Percentiles rank a stretch among this genome's conserved stretches.
phyloP scores from a whole-genome alignment of 2,888 invertebrate species.

The Oligia strigilis region DNA sequence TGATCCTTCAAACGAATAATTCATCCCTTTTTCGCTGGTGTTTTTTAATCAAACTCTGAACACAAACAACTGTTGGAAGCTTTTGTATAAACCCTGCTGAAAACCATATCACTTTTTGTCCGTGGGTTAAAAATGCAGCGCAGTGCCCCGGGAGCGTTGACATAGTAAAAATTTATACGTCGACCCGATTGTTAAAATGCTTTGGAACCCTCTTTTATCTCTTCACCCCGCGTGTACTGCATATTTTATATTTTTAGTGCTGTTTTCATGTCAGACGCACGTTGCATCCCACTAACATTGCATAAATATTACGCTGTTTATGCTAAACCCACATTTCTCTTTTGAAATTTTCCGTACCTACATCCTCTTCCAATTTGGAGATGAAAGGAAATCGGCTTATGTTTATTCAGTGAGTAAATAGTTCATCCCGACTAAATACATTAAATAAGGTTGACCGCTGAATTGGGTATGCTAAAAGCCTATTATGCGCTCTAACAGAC shows the following conservation, averaged over 20 bases:
- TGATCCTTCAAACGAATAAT: conserved; percentile 39
- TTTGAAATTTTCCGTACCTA: not conserved
- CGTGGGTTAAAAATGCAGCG: conserved; percentile 69
- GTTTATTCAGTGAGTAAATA: conserved; percentile 31
- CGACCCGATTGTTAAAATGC: conserved; percentile 73
- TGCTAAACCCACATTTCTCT: conserved; percentile 16
- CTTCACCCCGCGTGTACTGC: conserved; percentile 35
- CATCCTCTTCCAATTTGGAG: conserved; percentile 6
- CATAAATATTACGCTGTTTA: conserved; percentile 23
- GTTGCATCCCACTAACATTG: conserved; percentile 30
- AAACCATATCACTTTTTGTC: conserved; percentile 60
- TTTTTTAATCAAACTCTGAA: conserved; percentile 43
- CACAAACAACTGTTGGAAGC: conserved; percentile 1
- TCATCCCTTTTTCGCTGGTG: conserved; percentile 21
- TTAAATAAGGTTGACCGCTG: conserved; percentile 33
- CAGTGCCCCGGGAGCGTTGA: conserved; percentile 58
- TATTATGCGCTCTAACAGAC: conserved; percentile 29
- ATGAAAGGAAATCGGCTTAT: conserved; percentile 34
- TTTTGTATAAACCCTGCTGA: conserved; percentile 15
- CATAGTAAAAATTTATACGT: conserved; percentile 72
- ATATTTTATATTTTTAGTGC: conserved; percentile 59
- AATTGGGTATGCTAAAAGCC: conserved; percentile 40
- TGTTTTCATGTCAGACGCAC: conserved; percentile 26
- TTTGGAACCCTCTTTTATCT: conserved; percentile 62
- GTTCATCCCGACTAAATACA: conserved; percentile 27